Percentiles rank a stretch among this genome's conserved stretches.
These are phyloP conservation scores for Ennomos quercinarius DNA, from an alignment of 2,888 invertebrate genomes.

Conservation along the genomic window DNA sequence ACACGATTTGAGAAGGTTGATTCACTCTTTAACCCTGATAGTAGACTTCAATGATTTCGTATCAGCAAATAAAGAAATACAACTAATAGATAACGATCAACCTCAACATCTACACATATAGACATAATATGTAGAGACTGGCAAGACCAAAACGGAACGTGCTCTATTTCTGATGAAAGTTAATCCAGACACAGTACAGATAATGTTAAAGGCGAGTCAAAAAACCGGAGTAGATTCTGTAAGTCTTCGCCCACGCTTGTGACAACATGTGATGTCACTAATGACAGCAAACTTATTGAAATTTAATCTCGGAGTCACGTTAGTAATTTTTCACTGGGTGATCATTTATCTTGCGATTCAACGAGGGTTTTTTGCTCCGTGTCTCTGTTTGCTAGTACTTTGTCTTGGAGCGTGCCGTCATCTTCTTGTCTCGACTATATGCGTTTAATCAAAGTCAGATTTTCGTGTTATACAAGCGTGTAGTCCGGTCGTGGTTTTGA, in stretches of 20 bases:
- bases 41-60: conserved; percentile 36
- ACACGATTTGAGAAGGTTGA: conserved; percentile 14
- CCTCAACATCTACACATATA: conserved; percentile 30
- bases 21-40: conserved; percentile 31
- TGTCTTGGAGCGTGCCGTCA: conserved; percentile 35
- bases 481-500: conserved; percentile 24
- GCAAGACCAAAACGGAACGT: conserved; percentile 25
- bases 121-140: conserved; percentile 27
- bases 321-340: conserved; percentile 54
- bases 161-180: conserved; percentile 38
- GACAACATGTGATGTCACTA: conserved; percentile 33
- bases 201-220: conserved; percentile 5
- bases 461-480: conserved; percentile 29
- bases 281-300: conserved; percentile 43
- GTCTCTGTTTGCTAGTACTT: conserved; percentile 36
- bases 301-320: conserved; percentile 58
- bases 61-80: conserved; percentile 40
- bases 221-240: conserved; percentile 17
- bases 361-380: conserved; percentile 36
- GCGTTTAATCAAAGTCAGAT: conserved; percentile 34
- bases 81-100: conserved; percentile 36
- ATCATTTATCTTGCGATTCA: conserved; percentile 44
- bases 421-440: conserved; percentile 29
- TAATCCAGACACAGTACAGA: conserved; percentile 14
- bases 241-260: conserved; percentile 27